A percentile compares a stretch with the other conserved stretches of the same genome.
Evolutionary conservation across 2,113 vertebrate genomes (phyloP).

Genomic region (Oreochromis niloticus): DNA sequence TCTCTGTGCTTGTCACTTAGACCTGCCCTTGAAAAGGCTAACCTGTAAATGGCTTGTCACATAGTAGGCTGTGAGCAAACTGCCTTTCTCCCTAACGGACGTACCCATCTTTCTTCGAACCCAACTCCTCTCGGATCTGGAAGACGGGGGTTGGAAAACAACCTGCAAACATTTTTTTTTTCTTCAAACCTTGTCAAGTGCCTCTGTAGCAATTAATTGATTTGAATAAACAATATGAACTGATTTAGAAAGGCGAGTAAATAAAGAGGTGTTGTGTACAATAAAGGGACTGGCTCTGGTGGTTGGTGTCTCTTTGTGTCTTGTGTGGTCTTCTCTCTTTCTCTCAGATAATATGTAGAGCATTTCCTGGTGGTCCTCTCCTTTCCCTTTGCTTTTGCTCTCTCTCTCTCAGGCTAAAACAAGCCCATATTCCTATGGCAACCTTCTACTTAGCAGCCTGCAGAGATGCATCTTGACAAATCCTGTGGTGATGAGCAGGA

Average conservation of each 20-base stretch:
- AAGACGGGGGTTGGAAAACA: constrained; percentile 17
- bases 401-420: background rate
- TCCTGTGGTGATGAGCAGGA: background rate
- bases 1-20: constrained; percentile 31
- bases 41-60: constrained; percentile 17
- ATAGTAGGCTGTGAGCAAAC: background rate
- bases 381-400: background rate
- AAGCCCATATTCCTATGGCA: constrained; percentile 1
- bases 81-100: background rate
- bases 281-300: constrained; percentile 75
- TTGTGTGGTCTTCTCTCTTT: constrained; percentile 9
- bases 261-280: constrained; percentile 75
- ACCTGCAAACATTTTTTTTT: constrained; percentile 14
- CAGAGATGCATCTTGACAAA: background rate
- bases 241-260: constrained; percentile 52
- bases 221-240: constrained; percentile 56
- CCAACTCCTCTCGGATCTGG: background rate
- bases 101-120: constrained; percentile 5
- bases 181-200: constrained; percentile 70
- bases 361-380: background rate
- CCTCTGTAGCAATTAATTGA: constrained; percentile 71
- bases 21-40: constrained; percentile 10
- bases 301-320: constrained; percentile 73
- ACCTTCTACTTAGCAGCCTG: background rate
- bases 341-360: background rate